Percentiles rank a stretch among this genome's conserved stretches.
Evolutionary conservation across 1,140 invertebrate genomes (phyloP).

Genomic region (Zaprionus ghesquierei): DNA sequence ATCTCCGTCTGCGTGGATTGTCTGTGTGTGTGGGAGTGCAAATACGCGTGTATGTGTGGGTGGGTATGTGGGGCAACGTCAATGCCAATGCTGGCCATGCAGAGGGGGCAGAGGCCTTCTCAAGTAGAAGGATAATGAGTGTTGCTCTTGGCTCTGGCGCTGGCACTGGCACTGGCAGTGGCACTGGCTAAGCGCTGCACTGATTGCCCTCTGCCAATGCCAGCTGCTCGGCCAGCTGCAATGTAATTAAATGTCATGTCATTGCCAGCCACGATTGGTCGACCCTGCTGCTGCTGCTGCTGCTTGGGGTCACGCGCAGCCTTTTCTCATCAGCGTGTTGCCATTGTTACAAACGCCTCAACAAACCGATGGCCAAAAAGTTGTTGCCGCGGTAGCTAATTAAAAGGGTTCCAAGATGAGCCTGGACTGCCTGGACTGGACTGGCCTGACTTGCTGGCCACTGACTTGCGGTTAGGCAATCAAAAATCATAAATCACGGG

Average conservation of each 20-base stretch:
- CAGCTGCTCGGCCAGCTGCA: slow-evolving; percentile 39
- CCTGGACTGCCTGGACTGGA: neutral
- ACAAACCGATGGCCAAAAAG: slow-evolving; percentile 63
- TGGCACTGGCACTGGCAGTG: neutral
- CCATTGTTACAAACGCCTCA: slow-evolving; percentile 9
- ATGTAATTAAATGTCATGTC: slow-evolving; percentile 75
- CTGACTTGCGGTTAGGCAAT: slow-evolving; percentile 74
- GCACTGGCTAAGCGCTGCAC: slow-evolving; percentile 26
- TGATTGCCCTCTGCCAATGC: slow-evolving; percentile 58
- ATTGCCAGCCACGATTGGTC: slow-evolving; percentile 52
- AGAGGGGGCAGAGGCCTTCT: slow-evolving; percentile 20
- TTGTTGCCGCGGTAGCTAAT: slow-evolving; percentile 50
- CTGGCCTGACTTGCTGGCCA: slow-evolving; percentile 47
- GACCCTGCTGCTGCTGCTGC: slow-evolving; percentile 1
- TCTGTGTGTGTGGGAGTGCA: neutral
- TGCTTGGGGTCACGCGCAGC: slow-evolving; percentile 5
- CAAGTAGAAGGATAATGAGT: slow-evolving; percentile 70
- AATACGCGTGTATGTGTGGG: too few species aligned
- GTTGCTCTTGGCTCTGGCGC: slow-evolving; percentile 46
- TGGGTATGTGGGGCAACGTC: slow-evolving; percentile 21
- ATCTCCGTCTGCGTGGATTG: slow-evolving; percentile 23
- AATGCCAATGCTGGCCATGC: slow-evolving; percentile 23
- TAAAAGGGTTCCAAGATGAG: slow-evolving; percentile 50
- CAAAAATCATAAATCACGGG: slow-evolving; percentile 73
- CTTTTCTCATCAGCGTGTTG: neutral